phyloP scores from a whole-genome alignment of 2,113 vertebrate genomes.

The Crocuta crocuta region DNA sequence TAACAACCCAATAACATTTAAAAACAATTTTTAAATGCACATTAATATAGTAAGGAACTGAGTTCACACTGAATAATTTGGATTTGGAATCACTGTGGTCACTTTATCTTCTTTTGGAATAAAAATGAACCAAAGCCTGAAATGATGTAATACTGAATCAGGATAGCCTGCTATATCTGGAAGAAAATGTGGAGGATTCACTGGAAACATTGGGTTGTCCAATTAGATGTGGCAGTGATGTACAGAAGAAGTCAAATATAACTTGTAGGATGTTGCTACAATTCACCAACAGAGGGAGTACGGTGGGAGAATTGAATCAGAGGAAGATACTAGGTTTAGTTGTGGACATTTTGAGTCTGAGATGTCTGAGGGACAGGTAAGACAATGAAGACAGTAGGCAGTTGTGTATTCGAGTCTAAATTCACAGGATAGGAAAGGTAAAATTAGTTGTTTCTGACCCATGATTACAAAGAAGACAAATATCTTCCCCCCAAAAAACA shows the following conservation, averaged over 20 bases:
- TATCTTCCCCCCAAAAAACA: too few relatives aligned
- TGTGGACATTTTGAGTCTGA: neutral
- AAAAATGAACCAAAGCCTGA: slow-evolving; percentile 26
- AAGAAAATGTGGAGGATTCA: neutral
- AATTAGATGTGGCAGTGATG: neutral
- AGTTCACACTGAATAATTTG: neutral
- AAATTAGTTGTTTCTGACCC: neutral
- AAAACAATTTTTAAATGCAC: neutral
- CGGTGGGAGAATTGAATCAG: neutral
- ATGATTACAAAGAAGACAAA: neutral
- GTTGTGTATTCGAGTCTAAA: neutral
- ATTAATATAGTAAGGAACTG: neutral
- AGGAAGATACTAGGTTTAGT: neutral
- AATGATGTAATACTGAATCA: neutral
- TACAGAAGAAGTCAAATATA: neutral
- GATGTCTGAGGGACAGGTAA: neutral
- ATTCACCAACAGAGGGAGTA: neutral
- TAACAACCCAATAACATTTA: neutral
- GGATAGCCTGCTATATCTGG: neutral
- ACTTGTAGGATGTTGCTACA: neutral
- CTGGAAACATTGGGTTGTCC: neutral
- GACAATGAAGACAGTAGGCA: neutral
- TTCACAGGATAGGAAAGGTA: neutral
- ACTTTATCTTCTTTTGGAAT: neutral
- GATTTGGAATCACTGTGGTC: neutral